Percentiles rank a stretch among this genome's conserved stretches.
Conservation (phyloP, 2,797 vertebrate species). For the Propithecus deckenii region DNA sequence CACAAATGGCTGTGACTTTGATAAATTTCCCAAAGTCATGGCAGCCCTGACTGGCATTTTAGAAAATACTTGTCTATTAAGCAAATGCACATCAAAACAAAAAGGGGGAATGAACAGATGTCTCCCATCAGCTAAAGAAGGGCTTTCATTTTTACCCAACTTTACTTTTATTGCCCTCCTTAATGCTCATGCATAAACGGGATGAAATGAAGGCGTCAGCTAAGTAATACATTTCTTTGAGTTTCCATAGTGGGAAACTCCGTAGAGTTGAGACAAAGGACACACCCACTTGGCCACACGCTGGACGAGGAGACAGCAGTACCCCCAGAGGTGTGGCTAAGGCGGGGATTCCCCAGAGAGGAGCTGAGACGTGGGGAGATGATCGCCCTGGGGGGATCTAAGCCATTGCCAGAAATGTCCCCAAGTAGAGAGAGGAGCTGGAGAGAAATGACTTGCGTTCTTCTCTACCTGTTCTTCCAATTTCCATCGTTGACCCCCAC, state of each 20-base stretch:
- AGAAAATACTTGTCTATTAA: slow-evolving; percentile 71
- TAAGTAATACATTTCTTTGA: slow-evolving; percentile 70
- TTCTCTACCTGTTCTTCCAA: not conserved
- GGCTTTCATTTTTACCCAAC: slow-evolving; percentile 80
- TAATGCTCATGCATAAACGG: slow-evolving; percentile 69
- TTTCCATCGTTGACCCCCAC: fast-evolving
- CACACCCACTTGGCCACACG: too few species aligned
- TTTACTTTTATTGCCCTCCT: slow-evolving; percentile 80
- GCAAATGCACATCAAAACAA: slow-evolving; percentile 67
- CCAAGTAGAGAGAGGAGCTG: not conserved
- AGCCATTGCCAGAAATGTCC: not conserved
- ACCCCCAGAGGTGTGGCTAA: not conserved
- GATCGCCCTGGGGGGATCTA: not conserved
- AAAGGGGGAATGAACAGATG: slow-evolving; percentile 81
- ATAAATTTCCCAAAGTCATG: not conserved
- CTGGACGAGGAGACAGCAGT: not conserved
- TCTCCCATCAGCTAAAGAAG: slow-evolving; percentile 82
- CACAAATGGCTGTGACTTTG: not conserved
- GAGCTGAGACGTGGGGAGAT: fast-evolving
- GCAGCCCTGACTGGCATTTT: not conserved
- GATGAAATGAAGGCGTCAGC: slow-evolving; percentile 76
- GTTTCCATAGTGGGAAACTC: not conserved
- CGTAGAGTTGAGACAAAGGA: not conserved
- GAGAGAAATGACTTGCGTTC: not conserved
- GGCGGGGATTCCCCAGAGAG: not conserved